These are phyloP conservation scores for Trididemnum nubilum DNA, from an alignment of 23 tunicate species.

Conservation along the genomic window DNA sequence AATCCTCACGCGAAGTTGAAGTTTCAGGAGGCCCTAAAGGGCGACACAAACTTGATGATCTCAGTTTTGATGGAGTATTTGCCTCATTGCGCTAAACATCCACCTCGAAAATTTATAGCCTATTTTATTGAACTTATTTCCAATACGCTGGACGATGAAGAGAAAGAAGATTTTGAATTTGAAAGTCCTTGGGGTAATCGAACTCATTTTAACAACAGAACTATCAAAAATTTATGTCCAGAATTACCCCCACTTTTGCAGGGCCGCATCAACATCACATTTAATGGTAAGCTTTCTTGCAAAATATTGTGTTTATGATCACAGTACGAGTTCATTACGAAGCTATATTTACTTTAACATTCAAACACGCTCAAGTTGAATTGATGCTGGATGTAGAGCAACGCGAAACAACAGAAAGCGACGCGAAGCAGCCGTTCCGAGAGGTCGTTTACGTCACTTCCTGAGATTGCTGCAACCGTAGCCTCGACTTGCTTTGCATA, in stretches of 20 bases:
- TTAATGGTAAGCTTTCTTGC: neutral
- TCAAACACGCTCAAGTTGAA: too few relatives aligned
- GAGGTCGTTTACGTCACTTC: too few relatives aligned
- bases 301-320: neutral
- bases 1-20: neutral
- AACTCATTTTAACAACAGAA: neutral
- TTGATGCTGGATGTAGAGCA: too few relatives aligned
- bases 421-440: too few relatives aligned
- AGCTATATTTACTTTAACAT: too few relatives aligned
- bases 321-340: too few relatives aligned
- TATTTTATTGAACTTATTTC: neutral
- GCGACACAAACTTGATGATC: neutral
- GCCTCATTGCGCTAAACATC: neutral
- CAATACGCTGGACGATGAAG: neutral
- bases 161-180: constrained; percentile 6
- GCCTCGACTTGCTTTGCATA: too few relatives aligned
- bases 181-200: constrained; percentile 31
- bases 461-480: too few relatives aligned
- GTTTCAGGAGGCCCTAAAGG: neutral
- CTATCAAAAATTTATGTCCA: neutral
- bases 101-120: neutral
- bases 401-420: too few relatives aligned
- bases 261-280: neutral
- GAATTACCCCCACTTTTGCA: constrained; percentile 1
- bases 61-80: neutral